Conservation (phyloP, 2,888 invertebrate species). For the Oxycera nigricornis region DNA sequence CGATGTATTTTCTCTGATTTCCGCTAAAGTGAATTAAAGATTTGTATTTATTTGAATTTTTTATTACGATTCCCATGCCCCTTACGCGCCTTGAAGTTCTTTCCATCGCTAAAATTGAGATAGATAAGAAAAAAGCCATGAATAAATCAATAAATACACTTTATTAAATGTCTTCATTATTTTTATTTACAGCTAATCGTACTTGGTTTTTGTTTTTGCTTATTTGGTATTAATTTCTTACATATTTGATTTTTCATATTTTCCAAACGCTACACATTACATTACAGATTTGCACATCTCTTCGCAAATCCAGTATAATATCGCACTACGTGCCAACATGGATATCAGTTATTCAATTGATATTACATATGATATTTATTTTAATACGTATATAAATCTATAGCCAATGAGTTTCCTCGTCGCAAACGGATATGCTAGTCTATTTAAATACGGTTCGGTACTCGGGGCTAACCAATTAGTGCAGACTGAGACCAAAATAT, state of each 20-base stretch:
- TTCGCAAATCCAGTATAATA: slow-evolving; percentile 16
- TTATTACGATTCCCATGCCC: no score
- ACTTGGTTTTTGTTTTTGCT: slow-evolving; percentile 13
- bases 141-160: slow-evolving; percentile 37
- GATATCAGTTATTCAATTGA: slow-evolving; percentile 7
- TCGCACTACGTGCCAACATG: slow-evolving; percentile 28
- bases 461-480: no score
- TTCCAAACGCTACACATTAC: slow-evolving; percentile 25
- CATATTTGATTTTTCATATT: slow-evolving; percentile 13
- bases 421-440: not conserved
- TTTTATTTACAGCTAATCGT: slow-evolving; percentile 31
- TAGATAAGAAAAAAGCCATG: no score
- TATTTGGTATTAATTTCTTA: slow-evolving; percentile 10
- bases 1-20: no score
- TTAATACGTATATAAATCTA: slow-evolving; percentile 39
- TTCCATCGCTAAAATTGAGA: no score
- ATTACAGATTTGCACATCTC: slow-evolving; percentile 29
- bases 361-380: not conserved
- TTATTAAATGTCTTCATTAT: slow-evolving; percentile 31
- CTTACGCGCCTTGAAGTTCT: no score
- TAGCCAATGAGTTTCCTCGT: not conserved
- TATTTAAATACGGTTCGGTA: no score
- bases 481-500: no score
- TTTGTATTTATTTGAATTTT: no score
- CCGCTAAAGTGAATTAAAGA: no score